Evolutionary conservation across 1,140 invertebrate genomes (phyloP), one percentile per base, ranked within the genome.

Genomic region (Hylaeus volcanicus): DNA sequence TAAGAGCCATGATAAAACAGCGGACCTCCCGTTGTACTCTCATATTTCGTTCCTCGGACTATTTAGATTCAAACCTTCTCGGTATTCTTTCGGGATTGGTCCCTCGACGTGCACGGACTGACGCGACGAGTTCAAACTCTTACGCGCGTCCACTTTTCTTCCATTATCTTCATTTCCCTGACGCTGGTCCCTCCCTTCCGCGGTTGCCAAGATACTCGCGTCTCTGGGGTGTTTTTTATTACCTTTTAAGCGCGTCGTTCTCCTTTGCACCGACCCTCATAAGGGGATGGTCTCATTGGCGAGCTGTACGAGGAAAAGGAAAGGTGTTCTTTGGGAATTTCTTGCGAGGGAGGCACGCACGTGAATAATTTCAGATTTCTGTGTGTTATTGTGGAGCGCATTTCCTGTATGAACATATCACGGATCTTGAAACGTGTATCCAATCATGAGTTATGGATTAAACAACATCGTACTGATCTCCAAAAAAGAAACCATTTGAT

Each of bases 121-220:
- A n/a, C 8, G 45, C 41, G 56, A 76, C 66, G 4, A 45, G 48
- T 51, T 4, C 12, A 55, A 41, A 70, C 37, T 51, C 9, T 43
- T 58, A 39, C 65, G 15, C 64, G 15, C 64, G 55, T 77, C 74
- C 65, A 70, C 65, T 77, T 69, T 39, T 15, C 51, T 64, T 65
- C 56, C 70, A 74, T 45, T 64, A 72, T 56, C 41, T 63, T 65
- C 11, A 41, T 75, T 72, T 43, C 26, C 45, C 45, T 37, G 61
- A 39, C 11, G 39, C 48, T 68, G 45, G 15, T 60, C 60, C 26
- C n/a, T 14, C 26, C 14, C 26, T 14, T 4, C 15, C 60, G 15
- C 11, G 39, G 60, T 43, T 73, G 48, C 45, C 14, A 15, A 66
- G 43, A n/a, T 41, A 12, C n/a, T 55, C 51, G 37, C 14, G 6